Evolutionary conservation across 2,888 invertebrate genomes (phyloP).

Genomic region (Himalopsyche tibetana): DNA sequence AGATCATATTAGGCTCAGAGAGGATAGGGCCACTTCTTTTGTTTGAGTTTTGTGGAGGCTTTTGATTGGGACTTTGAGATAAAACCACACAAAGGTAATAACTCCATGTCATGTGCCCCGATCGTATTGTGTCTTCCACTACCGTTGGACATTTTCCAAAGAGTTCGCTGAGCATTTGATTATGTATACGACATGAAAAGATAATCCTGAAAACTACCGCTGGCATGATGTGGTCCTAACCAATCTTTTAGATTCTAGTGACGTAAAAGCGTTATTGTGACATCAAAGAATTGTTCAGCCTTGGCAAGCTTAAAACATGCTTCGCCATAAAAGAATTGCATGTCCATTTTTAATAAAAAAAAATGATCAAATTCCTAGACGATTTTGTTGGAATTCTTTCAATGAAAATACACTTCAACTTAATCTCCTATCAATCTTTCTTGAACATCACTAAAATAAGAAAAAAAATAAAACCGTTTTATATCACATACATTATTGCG

Average conservation of each 20-base stretch:
- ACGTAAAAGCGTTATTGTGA: neutral
- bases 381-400: too few species aligned
- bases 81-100: slow-evolving; percentile 63
- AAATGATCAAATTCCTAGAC: too few species aligned
- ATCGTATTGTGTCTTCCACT: slow-evolving; percentile 52
- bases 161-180: slow-evolving; percentile 49
- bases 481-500: too few species aligned
- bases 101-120: slow-evolving; percentile 53
- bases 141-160: slow-evolving; percentile 13
- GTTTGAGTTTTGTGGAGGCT: slow-evolving; percentile 59
- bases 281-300: neutral
- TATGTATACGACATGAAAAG: slow-evolving; percentile 57
- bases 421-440: too few species aligned
- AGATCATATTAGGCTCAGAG: slow-evolving; percentile 63
- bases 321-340: neutral
- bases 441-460: too few species aligned
- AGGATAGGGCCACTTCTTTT: slow-evolving; percentile 59
- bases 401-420: too few species aligned
- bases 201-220: slow-evolving; percentile 50
- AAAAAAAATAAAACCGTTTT: too few species aligned
- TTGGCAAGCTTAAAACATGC: neutral
- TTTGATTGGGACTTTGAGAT: slow-evolving; percentile 62
- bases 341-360: neutral
- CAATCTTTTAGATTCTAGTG: slow-evolving; percentile 26
- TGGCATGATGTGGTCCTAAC: slow-evolving; percentile 39